Base-by-base conservation (phyloP, 2,888 invertebrate genomes). In the Colostygia pectinataria region DNA sequence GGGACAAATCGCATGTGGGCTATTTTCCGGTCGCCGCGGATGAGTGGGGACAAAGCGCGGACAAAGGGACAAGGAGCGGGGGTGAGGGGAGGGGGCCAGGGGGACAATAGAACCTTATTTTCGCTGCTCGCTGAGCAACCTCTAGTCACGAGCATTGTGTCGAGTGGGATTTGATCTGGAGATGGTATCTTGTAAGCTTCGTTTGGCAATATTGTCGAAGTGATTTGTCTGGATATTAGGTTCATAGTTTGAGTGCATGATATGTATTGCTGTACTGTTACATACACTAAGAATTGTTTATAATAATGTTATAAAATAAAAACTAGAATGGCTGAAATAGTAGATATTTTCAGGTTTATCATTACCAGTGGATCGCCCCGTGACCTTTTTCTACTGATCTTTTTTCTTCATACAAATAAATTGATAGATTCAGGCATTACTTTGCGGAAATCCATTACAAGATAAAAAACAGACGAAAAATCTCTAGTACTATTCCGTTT, bases 141-240 rank as follows among this genome's bases (percentile, higher is more conserved):
- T 48, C 55, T 51, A 59, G 59, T 59, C 50, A 53, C 50, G 48
- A 29, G 57, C 33, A 56, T 57, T 56, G 57, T 58, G 42, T 55
- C 54, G 38, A 54, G 53, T 47, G 41, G 53, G 50, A 46, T 53
- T 48, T 51, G 52, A 60, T 55, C 53, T 50, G 38, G 40, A 55
- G 57, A 55, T 52, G 49, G 33, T 47, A 60, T 55, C 59, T 48
- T 44, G 51, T 54, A 36, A 37, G 55, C 47, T 57, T 55, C 59
- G 52, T 55, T 57, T 55, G 45, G 48, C 52, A 54, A 53, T 55
- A 59, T 59, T 57, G 55, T 57, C 41, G 27, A 14, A 23, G 29
- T 32, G 2, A 32, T 40, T 40, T 39, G 39, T 39, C 14, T 40
- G 40, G 29, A 23, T 40, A 23, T 40, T 31, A 13, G 31, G 24